Evolutionary conservation across 2,797 vertebrate genomes (phyloP).

Genomic region (Vespertilio murinus): DNA sequence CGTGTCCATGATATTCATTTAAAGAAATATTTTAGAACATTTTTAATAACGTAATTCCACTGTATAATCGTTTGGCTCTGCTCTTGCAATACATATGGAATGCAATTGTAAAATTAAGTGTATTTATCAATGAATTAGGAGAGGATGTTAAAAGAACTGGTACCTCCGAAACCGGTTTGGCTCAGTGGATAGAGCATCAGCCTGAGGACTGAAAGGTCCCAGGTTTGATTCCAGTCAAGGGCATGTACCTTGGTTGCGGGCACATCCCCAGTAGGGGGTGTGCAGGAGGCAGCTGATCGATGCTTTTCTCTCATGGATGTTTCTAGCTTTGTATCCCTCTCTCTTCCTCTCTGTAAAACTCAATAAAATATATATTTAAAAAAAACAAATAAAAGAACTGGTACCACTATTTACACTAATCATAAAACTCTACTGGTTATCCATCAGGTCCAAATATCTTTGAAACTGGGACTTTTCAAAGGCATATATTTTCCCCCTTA

Average conservation of each 20-base stretch:
- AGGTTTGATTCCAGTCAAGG: no score
- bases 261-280: no score
- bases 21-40: slow-evolving; percentile 18
- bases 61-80: not conserved
- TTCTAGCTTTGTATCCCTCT: no score
- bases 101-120: not conserved
- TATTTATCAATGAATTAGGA: slow-evolving; percentile 3
- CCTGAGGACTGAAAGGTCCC: no score
- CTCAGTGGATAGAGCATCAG: no score
- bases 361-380: no score
- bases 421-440: not conserved
- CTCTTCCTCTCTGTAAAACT: no score
- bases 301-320: no score
- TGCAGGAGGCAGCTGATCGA: no score
- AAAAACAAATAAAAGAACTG: slow-evolving; percentile 24
- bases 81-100: not conserved
- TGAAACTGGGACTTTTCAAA: slow-evolving; percentile 34
- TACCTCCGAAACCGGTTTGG: no score
- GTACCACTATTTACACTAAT: not conserved
- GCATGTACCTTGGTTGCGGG: no score
- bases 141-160: not conserved
- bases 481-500: not conserved
- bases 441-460: not conserved
- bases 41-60: slow-evolving; percentile 38
- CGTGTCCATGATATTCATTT: slow-evolving; percentile 9